Base-by-base conservation (phyloP, 2,888 invertebrate species). In the Polyommatus icarus region DNA sequence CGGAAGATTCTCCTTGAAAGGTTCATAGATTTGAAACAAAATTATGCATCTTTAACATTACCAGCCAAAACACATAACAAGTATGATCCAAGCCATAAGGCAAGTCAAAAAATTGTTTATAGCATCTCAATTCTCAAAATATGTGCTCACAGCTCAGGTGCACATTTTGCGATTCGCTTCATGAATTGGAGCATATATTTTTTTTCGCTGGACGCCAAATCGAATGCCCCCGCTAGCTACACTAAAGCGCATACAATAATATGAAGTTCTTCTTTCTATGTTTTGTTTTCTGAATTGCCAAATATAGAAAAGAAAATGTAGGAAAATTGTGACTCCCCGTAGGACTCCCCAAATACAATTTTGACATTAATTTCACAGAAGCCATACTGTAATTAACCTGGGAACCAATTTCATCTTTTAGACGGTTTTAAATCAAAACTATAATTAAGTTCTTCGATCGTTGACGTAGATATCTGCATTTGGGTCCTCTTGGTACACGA, bases 341-440 rank as follows among this genome's bases (percentile, higher is more conserved):
- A 20, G 7, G 20, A 59, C 24, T 61, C 24, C 61, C 12, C 59
- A 20, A 8, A 20, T 61, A 61, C 12, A 29, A 29, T 67, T 67
- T 67, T 15, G 67, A 29, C 29, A 67, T 61, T 24, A 24, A 61
- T 24, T 24, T 61, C 24, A 12, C 29, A 15, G 15, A 12, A 61
- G 59, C 24, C 7, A 29, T 24, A 32, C 67, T 18, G 67, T 67
- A 20, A 67, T 32, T 6, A 29, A 67, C 29, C 67, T 67, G 4
- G 67, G 29, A 18, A 67, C 67, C 67, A 15, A 67, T 29, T 67
- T 67, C 67, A 67, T 67, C 29, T 32, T 67, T 67, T 67, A 24
- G 29, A 67, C 29, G 67, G 29, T 6, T 67, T 67, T 67, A 67
- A 67, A 67, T 67, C 67, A 67, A 67, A 67, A 67, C 67, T 67